Conservation (phyloP, 2,113 vertebrate species). For the Clinocottus analis region DNA sequence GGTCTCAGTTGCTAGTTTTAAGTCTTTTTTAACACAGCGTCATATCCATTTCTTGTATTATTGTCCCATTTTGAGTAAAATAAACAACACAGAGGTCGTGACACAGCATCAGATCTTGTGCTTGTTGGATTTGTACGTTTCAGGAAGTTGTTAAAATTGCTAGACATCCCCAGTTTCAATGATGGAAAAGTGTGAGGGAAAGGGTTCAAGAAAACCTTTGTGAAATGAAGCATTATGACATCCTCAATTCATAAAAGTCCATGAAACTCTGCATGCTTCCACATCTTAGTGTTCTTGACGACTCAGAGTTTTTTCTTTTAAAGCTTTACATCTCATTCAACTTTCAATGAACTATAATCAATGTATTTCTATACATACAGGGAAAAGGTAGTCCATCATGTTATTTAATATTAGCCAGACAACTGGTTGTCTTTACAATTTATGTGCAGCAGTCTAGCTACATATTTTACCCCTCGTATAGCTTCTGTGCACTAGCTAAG, state of each 20-base stretch:
- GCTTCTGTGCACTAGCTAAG: background rate
- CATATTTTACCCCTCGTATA: background rate
- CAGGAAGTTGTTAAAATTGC: background rate
- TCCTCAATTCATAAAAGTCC: background rate
- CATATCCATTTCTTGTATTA: too few species aligned
- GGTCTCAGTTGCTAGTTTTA: too few species aligned
- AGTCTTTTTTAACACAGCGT: too few species aligned
- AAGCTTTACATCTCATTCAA: background rate
- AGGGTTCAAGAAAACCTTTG: background rate
- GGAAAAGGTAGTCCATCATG: background rate
- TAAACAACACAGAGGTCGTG: too few species aligned
- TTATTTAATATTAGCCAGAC: background rate
- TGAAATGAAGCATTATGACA: background rate
- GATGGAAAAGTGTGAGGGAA: background rate
- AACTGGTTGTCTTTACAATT: background rate
- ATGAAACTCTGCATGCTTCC: background rate
- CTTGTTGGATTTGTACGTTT: background rate
- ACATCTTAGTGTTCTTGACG: background rate
- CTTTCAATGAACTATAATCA: too few species aligned
- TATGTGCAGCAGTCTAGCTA: background rate
- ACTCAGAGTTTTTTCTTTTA: too few species aligned
- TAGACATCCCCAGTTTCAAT: background rate
- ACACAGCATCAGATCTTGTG: background rate
- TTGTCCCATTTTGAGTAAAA: too few species aligned
- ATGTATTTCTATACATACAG: too few species aligned